Evolutionary conservation across 2,797 vertebrate genomes (phyloP).

Genomic region (Clarias fuscus): DNA sequence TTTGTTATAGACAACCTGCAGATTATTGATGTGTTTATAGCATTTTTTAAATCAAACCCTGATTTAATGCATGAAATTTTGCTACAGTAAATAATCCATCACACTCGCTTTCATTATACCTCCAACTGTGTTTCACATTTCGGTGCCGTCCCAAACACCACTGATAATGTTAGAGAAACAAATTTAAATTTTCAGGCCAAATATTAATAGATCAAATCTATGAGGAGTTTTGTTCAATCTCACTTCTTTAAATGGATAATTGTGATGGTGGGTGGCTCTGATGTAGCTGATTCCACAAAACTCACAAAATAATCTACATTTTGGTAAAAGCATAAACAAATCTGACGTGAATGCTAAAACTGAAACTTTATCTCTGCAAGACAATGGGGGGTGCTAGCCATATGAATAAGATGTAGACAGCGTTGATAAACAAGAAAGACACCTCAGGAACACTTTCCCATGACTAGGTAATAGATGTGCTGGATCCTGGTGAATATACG

Average conservation of each 20-base stretch:
- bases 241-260: background rate
- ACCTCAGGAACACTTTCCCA: slow-evolving; percentile 65
- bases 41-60: too few relatives aligned
- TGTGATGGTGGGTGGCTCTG: background rate
- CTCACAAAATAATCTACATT: background rate
- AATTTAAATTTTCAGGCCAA: background rate
- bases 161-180: background rate
- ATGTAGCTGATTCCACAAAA: background rate
- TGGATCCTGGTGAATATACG: slow-evolving; percentile 59
- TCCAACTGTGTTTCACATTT: background rate
- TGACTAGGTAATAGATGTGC: slow-evolving; percentile 65
- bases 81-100: background rate
- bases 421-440: slow-evolving; percentile 41
- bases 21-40: too few relatives aligned
- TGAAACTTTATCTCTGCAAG: background rate
- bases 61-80: too few relatives aligned
- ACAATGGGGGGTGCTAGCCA: background rate
- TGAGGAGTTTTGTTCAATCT: background rate
- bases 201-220: background rate
- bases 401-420: slow-evolving; percentile 31
- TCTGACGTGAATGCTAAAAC: background rate
- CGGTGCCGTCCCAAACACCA: background rate
- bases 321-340: background rate
- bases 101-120: background rate
- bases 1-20: too few relatives aligned